Percentiles rank a stretch among this genome's conserved stretches.
Conservation (phyloP, 2,888 invertebrate genomes). For the Aquatica leii region DNA sequence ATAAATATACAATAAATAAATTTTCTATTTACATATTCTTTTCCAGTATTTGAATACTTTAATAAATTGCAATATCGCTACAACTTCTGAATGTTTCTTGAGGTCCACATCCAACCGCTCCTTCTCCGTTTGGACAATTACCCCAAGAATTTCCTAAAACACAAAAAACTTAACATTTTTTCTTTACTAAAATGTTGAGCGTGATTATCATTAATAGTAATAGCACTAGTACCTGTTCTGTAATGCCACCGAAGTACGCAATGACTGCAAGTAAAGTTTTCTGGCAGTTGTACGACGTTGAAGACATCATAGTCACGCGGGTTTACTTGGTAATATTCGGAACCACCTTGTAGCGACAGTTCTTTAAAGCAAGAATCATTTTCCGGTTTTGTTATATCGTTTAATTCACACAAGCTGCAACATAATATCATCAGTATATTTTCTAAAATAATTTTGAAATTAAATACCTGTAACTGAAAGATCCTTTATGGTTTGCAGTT, state of each 20-base stretch:
- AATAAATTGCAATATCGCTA: conserved; percentile 55
- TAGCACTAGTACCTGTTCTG: conserved; percentile 46
- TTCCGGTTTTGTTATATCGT: conserved; percentile 43
- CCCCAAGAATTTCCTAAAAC: conserved; percentile 58
- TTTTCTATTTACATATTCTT: too few species aligned
- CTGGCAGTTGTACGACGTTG: conserved; percentile 50
- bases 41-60: too few species aligned
- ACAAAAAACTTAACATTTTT: too few species aligned
- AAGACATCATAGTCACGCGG: conserved; percentile 35
- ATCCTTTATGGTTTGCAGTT: conserved; percentile 59
- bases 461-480: conserved; percentile 48
- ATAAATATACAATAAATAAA: too few species aligned
- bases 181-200: too few species aligned
- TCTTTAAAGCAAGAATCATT: conserved; percentile 49
- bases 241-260: conserved; percentile 59
- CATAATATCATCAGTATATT: neutral
- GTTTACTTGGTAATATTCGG: conserved; percentile 41
- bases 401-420: conserved; percentile 47
- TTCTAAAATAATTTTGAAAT: too few species aligned
- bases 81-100: conserved; percentile 59
- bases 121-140: conserved; percentile 52
- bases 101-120: conserved; percentile 55
- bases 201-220: neutral
- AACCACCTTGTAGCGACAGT: conserved; percentile 43
- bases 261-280: conserved; percentile 51